Evolutionary conservation across 2,113 vertebrate genomes (phyloP).

Genomic region (Symphodus melops): DNA sequence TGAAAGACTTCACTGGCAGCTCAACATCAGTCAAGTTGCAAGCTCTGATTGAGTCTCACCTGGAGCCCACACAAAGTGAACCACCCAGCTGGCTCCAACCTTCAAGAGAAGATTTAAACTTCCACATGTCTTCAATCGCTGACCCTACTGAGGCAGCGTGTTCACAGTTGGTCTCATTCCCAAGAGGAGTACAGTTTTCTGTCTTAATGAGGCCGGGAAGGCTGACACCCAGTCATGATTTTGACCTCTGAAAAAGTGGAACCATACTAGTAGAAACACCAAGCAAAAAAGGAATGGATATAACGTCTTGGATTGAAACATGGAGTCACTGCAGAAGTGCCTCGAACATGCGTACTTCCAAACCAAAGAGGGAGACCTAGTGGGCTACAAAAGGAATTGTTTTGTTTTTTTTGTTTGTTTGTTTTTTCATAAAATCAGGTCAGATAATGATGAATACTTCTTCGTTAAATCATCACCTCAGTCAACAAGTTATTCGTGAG

Average conservation of each 20-base stretch:
- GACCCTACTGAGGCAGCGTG: slow-evolving; percentile 32
- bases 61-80: slow-evolving; percentile 34
- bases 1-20: slow-evolving; percentile 46
- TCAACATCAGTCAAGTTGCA: slow-evolving; percentile 59
- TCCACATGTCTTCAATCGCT: slow-evolving; percentile 38
- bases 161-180: slow-evolving; percentile 29
- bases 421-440: no score
- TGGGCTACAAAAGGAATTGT: no score
- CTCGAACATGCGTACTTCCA: neutral
- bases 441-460: no score
- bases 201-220: slow-evolving; percentile 36
- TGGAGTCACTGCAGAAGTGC: neutral
- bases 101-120: slow-evolving; percentile 51
- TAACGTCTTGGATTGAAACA: neutral
- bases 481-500: no score
- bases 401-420: no score
- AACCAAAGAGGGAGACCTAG: no score
- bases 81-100: slow-evolving; percentile 46
- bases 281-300: neutral
- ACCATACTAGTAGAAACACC: slow-evolving; percentile 20
- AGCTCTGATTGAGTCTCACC: slow-evolving; percentile 61
- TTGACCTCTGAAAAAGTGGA: slow-evolving; percentile 34
- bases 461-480: no score
- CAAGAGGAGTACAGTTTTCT: slow-evolving; percentile 19
- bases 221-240: slow-evolving; percentile 31